phyloP scores from a whole-genome alignment of 1,140 invertebrate species.

The Acromyrmex charruanus region DNA sequence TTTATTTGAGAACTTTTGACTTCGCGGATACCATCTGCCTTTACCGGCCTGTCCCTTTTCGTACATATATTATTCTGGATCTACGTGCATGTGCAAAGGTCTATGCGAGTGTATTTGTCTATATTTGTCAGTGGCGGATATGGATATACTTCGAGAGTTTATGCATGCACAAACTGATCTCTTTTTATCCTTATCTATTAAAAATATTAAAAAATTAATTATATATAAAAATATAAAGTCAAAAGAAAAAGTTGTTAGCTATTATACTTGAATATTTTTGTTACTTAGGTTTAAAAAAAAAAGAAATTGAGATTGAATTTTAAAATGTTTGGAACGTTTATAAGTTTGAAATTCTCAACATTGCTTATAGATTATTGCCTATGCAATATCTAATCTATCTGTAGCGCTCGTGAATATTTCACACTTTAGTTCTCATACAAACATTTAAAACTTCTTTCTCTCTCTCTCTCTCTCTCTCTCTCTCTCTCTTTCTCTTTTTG shows the following conservation, averaged over 20 bases:
- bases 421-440: conserved; percentile 17
- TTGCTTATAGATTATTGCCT: not conserved
- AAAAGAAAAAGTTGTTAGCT: not conserved
- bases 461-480: not conserved
- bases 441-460: conserved; percentile 27
- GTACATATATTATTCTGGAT: conserved; percentile 43
- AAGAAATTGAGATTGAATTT: not conserved
- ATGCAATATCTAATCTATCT: not conserved
- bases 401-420: not conserved
- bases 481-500: not conserved
- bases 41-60: conserved; percentile 67
- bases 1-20: conserved; percentile 84
- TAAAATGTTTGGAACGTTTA: not conserved
- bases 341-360: not conserved
- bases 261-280: not conserved
- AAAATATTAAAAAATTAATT: not conserved
- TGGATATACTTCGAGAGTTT: not conserved
- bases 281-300: too few species aligned
- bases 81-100: not conserved
- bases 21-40: conserved; percentile 81
- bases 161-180: not conserved
- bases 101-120: conserved; percentile 1
- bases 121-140: conserved; percentile 7
- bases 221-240: not conserved
- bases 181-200: not conserved